These are phyloP conservation scores for Pseudanteris insignis DNA, from an alignment of 2,888 invertebrate species.

Conservation along the genomic window DNA sequence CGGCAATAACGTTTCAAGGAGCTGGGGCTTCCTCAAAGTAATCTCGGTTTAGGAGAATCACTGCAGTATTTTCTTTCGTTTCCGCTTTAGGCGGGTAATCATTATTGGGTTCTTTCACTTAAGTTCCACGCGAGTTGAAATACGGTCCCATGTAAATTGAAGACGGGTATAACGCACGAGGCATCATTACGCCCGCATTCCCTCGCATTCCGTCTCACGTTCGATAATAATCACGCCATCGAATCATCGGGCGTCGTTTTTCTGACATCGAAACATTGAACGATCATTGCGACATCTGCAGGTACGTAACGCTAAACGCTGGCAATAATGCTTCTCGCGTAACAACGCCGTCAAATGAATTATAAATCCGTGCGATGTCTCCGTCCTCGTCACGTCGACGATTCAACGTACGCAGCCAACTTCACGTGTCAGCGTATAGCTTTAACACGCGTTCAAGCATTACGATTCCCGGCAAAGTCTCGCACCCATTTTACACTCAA, in stretches of 20 bases:
- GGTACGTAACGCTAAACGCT: too few species aligned
- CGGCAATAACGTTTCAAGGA: slow-evolving; percentile 51
- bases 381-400: slow-evolving; percentile 35
- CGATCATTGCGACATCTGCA: too few species aligned
- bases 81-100: slow-evolving; percentile 37
- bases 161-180: slow-evolving; percentile 19
- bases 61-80: slow-evolving; percentile 43
- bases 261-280: slow-evolving; percentile 6
- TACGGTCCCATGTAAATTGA: slow-evolving; percentile 39
- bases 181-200: slow-evolving; percentile 7
- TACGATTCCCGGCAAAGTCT: slow-evolving; percentile 27
- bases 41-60: slow-evolving; percentile 49
- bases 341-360: slow-evolving; percentile 39
- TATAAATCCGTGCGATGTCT: slow-evolving; percentile 45
- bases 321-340: slow-evolving; percentile 25
- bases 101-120: slow-evolving; percentile 47
- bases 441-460: slow-evolving; percentile 26
- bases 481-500: slow-evolving; percentile 38
- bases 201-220: not conserved
- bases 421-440: slow-evolving; percentile 21
- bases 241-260: not conserved
- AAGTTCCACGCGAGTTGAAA: slow-evolving; percentile 31
- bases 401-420: slow-evolving; percentile 25
- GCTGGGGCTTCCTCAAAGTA: slow-evolving; percentile 46
- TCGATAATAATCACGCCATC: too few species aligned